Base-by-base conservation (phyloP, 2,888 invertebrate species). In the Busseola fusca region DNA sequence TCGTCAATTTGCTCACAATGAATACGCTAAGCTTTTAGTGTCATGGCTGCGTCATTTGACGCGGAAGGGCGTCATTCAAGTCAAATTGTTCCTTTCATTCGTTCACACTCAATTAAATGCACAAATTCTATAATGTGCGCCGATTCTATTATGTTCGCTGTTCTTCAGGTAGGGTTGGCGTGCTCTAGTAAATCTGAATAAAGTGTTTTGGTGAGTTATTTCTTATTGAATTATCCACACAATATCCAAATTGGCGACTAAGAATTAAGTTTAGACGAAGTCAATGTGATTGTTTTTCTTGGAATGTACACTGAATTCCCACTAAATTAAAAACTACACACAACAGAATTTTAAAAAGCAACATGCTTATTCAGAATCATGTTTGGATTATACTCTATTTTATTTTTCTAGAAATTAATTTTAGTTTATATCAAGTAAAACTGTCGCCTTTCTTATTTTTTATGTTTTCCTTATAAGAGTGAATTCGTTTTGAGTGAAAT, bases 71-170 rank as follows among this genome's bases (percentile, higher is more conserved):
- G 78, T 85, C 86, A 89, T 88, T 87, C 81, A 80, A 83, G 78
- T 83, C 83, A 87, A 90, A 90, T 90, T 85, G 89, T 87, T 86
- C 88, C 87, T 81, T 89, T 89, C 86, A 89, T 86, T 80, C 86
- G 83, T 90, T 92, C 88, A 91, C 93, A 90, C 92, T 91, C 92
- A 91, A 93, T 93, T 93, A 91, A 88, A 91, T 91, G 86, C 87
- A 88, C 87, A 88, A 90, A 92, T 92, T 91, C 83, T 84, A 79
- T 86, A 84, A 83, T 83, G 76, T 80, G 64, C 68, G 64, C 25
- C 69, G 76, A 69, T 70, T 64, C 69, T 80, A 83, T 80, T 83
- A 67, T 83, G 37, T 69, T 67, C 64, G 45, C 42, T 83, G 65
- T 76, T 70, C 76, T 68, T 25, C 14, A 25, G 30, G 45, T 45